Conservation (phyloP, 2,888 invertebrate genomes). For the Gerris lacustris region DNA sequence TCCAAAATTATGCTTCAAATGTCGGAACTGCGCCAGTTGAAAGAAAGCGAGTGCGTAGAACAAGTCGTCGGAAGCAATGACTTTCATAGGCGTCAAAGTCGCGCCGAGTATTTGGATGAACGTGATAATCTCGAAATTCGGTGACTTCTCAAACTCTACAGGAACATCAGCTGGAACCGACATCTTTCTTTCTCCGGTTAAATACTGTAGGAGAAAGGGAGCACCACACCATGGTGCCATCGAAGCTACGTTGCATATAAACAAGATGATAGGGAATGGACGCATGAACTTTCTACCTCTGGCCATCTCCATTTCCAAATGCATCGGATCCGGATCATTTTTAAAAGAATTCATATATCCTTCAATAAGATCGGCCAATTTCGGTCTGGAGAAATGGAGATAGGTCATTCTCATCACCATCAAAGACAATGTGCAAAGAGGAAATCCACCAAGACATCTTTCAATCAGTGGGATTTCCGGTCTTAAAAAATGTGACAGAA, state of each 20-base stretch:
- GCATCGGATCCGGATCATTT: constrained; percentile 1
- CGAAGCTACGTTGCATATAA: constrained; percentile 5
- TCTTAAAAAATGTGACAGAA: background rate
- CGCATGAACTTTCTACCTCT: background rate
- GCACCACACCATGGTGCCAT: constrained; percentile 4
- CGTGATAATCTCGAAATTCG: constrained; percentile 4
- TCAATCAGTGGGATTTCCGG: background rate
- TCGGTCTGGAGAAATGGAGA: background rate
- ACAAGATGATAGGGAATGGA: background rate
- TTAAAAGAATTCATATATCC: background rate
- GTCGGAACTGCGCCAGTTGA: background rate
- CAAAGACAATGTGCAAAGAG: background rate
- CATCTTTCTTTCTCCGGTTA: constrained; percentile 4
- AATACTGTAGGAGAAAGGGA: background rate
- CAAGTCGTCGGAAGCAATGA: background rate
- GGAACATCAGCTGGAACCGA: constrained; percentile 2
- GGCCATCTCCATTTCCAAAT: background rate
- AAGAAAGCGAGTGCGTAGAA: background rate
- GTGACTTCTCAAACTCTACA: background rate
- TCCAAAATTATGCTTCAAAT: background rate
- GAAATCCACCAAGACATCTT: constrained; percentile 2
- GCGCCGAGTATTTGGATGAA: constrained; percentile 5
- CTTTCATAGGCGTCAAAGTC: background rate
- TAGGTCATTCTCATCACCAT: background rate
- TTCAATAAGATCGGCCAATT: background rate